Evolutionary conservation across 2,797 vertebrate species (phyloP).

Genomic region (Gobio occitaniae): DNA sequence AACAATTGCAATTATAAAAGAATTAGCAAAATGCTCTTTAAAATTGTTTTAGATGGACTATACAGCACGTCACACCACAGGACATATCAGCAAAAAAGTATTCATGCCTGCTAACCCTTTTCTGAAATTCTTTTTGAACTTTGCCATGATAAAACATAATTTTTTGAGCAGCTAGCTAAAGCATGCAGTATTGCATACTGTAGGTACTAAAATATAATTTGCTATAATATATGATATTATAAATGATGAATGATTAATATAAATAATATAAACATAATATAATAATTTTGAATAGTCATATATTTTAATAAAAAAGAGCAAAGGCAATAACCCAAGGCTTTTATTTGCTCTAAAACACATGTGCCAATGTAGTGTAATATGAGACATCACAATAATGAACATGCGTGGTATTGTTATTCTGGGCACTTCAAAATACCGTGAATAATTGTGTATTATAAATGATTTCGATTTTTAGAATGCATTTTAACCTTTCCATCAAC

Average conservation of each 20-base stretch:
- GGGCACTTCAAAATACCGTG: too few species aligned
- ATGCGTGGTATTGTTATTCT: too few species aligned
- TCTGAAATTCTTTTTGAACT: constrained; percentile 1
- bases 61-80: not conserved
- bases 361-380: too few species aligned
- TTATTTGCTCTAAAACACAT: not conserved
- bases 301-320: not conserved
- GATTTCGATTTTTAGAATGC: too few species aligned
- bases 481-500: too few species aligned
- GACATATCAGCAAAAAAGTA: not conserved
- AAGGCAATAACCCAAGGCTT: not conserved
- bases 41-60: constrained; percentile 12
- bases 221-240: not conserved
- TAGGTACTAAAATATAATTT: not conserved
- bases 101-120: not conserved
- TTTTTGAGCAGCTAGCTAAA: not conserved
- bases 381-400: too few species aligned
- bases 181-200: not conserved
- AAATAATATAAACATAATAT: too few species aligned
- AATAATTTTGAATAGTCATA: not conserved
- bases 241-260: not conserved
- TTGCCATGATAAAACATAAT: not conserved
- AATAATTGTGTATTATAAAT: too few species aligned
- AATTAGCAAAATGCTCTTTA: not conserved
- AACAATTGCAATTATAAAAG: not conserved